These are phyloP conservation scores for Oreochromis niloticus DNA, from an alignment of 2,113 vertebrate genomes.

Conservation along the genomic window DNA sequence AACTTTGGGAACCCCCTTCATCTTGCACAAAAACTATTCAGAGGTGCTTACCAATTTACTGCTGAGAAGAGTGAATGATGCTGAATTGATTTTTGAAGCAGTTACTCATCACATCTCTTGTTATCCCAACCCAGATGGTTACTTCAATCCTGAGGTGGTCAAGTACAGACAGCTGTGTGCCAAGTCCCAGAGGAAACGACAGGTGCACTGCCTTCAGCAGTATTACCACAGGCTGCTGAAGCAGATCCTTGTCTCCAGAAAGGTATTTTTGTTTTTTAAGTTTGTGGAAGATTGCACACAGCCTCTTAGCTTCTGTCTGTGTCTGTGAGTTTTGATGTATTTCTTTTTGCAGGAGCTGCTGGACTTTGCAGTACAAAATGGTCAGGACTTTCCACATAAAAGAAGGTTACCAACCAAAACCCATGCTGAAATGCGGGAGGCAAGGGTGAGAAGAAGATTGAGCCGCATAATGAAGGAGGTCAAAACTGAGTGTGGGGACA, in stretches of 20 bases:
- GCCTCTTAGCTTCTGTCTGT: neutral
- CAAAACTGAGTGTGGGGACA: conserved; percentile 91
- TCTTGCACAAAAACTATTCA: conserved; percentile 90
- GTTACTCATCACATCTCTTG: neutral
- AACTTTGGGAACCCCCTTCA: conserved; percentile 91
- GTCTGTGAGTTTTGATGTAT: neutral
- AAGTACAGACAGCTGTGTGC: conserved; percentile 91
- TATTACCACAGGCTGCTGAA: conserved; percentile 91
- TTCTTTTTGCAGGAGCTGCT: conserved; percentile 77
- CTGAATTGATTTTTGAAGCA: neutral
- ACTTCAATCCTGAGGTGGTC: conserved; percentile 96
- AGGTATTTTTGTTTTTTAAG: conserved; percentile 65
- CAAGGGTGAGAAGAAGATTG: conserved; percentile 80
- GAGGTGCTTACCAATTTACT: conserved; percentile 70
- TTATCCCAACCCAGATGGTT: conserved; percentile 76
- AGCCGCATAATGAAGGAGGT: conserved; percentile 88
- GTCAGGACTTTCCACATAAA: conserved; percentile 76
- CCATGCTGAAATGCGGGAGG: conserved; percentile 81
- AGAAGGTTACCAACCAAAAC: conserved; percentile 66
- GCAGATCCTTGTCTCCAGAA: conserved; percentile 92
- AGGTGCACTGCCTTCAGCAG: conserved; percentile 87
- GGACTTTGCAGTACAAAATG: conserved; percentile 84
- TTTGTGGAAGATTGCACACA: neutral
- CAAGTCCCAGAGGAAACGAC: conserved; percentile 90
- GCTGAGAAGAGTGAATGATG: neutral